Conservation (phyloP, 2,888 invertebrate genomes). For the Hartigia nigra region DNA sequence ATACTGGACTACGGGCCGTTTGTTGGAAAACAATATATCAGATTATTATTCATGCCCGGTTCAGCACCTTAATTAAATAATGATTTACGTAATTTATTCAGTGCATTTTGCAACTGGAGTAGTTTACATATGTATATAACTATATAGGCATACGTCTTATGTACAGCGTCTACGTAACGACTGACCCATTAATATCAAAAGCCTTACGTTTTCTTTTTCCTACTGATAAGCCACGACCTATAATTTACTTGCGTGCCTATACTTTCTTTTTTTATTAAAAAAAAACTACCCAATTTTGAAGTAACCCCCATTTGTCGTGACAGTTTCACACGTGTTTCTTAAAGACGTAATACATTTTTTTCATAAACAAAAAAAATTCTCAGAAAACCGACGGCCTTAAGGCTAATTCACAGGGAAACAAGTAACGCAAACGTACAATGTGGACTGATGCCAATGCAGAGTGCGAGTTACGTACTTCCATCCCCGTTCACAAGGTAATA, state of each 20-base stretch:
- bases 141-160: neutral
- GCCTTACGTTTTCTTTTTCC: neutral
- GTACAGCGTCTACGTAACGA: neutral
- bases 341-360: neutral
- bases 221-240: neutral
- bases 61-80: slow-evolving; percentile 39
- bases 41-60: slow-evolving; percentile 36
- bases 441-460: neutral
- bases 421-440: neutral
- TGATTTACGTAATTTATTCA: slow-evolving; percentile 37
- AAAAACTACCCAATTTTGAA: neutral
- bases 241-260: slow-evolving; percentile 3
- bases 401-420: neutral
- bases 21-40: slow-evolving; percentile 33
- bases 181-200: slow-evolving; percentile 6
- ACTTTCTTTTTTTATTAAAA: neutral
- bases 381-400: neutral
- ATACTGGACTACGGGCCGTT: slow-evolving; percentile 13
- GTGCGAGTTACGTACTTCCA: neutral
- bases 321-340: neutral
- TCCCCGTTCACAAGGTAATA: neutral
- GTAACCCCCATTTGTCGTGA: neutral
- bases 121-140: neutral
- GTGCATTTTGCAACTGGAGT: slow-evolving; percentile 4
- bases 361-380: neutral